Evolutionary conservation across 2,113 vertebrate species (phyloP).

Genomic region (Ptyas mucosa): DNA sequence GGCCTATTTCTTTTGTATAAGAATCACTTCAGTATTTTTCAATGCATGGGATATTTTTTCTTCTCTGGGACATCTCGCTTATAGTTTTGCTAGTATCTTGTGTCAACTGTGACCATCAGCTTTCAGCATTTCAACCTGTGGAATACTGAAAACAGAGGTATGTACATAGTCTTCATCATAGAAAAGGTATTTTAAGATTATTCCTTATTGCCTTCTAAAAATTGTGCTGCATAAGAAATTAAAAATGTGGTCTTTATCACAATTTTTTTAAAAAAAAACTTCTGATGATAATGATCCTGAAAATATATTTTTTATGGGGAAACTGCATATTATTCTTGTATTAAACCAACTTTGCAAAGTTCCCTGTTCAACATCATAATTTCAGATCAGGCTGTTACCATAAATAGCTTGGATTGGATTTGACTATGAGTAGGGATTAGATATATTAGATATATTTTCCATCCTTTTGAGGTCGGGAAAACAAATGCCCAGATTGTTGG

Average conservation of each 20-base stretch:
- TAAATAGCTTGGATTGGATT: neutral
- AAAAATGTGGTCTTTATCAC: neutral
- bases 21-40: too few species aligned
- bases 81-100: too few species aligned
- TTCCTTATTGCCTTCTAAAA: neutral
- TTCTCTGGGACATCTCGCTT: too few species aligned
- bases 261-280: neutral
- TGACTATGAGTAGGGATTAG: neutral
- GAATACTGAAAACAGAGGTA: too few species aligned
- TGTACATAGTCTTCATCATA: neutral
- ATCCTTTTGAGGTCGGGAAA: too few species aligned
- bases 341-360: conserved; percentile 6
- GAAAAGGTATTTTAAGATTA: neutral
- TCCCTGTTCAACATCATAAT: neutral
- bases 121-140: too few species aligned
- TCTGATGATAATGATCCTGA: neutral
- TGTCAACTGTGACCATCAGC: too few species aligned
- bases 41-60: too few species aligned
- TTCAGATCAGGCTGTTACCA: neutral
- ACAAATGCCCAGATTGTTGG: too few species aligned
- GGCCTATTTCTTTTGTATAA: too few species aligned
- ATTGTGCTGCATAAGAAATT: neutral
- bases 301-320: neutral
- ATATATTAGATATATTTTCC: neutral
- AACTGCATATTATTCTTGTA: neutral